Conservation (phyloP, 2,888 invertebrate species). For the Lasioglossum marginatum region DNA sequence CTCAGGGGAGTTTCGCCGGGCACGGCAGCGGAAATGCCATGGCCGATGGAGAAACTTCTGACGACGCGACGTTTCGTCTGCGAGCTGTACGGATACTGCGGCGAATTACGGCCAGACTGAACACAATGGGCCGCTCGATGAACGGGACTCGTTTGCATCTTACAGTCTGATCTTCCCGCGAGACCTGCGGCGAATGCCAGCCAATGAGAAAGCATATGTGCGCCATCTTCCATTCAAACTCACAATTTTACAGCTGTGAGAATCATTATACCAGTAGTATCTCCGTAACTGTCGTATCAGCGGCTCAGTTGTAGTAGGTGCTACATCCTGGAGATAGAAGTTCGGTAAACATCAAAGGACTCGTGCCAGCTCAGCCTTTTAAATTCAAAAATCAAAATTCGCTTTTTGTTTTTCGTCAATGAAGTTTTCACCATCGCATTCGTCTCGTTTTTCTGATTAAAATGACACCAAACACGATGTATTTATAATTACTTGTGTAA, state of each 20-base stretch:
- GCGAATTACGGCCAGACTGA: background rate
- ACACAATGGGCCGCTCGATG: background rate
- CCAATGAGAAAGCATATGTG: background rate
- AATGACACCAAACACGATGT: too few species aligned
- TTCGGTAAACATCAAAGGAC: too few species aligned
- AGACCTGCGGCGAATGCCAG: background rate
- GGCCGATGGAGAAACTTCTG: slow-evolving; percentile 46
- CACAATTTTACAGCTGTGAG: background rate
- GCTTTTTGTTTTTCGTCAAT: too few species aligned
- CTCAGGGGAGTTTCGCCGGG: slow-evolving; percentile 49
- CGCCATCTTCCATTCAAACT: background rate
- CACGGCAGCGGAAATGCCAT: slow-evolving; percentile 48
- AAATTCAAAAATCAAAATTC: too few species aligned
- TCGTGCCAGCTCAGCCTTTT: too few species aligned
- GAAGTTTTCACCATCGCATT: too few species aligned
- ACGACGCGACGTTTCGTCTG: slow-evolving; percentile 30
- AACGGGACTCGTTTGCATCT: background rate
- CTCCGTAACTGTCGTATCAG: too few species aligned
- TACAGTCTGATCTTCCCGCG: background rate
- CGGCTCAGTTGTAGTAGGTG: too few species aligned
- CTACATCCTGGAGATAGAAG: too few species aligned
- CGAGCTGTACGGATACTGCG: background rate
- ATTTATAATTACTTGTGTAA: too few species aligned
- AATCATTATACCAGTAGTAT: too few species aligned
- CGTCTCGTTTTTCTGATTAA: too few species aligned